Evolutionary conservation across 2,797 vertebrate species (phyloP).

Genomic region (Spinus olivaceus): DNA sequence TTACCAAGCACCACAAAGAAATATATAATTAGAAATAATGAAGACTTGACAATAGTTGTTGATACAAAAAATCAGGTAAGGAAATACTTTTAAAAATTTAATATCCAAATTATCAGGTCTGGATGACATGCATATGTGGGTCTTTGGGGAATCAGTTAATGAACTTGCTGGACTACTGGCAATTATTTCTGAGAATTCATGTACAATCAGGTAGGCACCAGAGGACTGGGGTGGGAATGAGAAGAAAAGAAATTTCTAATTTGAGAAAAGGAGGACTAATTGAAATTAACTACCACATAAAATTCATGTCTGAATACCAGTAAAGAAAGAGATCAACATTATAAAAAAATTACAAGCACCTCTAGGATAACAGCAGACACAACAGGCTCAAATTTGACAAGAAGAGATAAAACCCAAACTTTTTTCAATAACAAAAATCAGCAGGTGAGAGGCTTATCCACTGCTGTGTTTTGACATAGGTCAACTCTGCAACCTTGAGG

Average conservation of each 20-base stretch:
- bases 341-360: background rate
- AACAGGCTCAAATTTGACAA: background rate
- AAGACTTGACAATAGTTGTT: slow-evolving; percentile 57
- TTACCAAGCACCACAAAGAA: background rate
- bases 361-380: background rate
- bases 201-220: slow-evolving; percentile 38
- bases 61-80: slow-evolving; percentile 52
- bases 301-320: background rate
- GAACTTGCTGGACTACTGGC: slow-evolving; percentile 63
- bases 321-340: background rate
- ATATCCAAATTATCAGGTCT: slow-evolving; percentile 61
- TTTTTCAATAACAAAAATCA: background rate
- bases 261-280: background rate
- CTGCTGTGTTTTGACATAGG: background rate
- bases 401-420: background rate
- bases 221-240: background rate
- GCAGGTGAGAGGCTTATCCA: background rate
- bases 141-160: slow-evolving; percentile 67
- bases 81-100: slow-evolving; percentile 65
- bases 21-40: background rate
- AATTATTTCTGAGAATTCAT: slow-evolving; percentile 73
- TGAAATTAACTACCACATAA: background rate
- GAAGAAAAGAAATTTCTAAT: background rate
- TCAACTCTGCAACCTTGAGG: fast-evolving
- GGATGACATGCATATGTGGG: slow-evolving; percentile 52